Base-by-base conservation (phyloP, 2,797 vertebrate species). In the Caiman crocodilus region DNA sequence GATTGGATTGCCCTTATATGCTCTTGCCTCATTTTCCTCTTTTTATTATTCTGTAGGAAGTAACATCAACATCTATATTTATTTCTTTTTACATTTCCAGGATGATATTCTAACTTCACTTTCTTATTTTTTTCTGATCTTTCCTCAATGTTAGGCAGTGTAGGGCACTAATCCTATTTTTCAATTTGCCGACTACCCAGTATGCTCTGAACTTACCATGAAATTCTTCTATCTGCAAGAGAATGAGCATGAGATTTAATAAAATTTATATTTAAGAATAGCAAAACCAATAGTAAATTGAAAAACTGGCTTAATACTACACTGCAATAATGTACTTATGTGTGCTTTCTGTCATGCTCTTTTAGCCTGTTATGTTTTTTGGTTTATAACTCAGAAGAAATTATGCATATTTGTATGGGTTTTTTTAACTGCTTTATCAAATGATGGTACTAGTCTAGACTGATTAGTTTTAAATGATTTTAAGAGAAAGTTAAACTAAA, bases 201-300 rank as follows among this genome's bases (percentile, higher is more conserved):
- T 28, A 83, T 4, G 21, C 80, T 93, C 76, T 64, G 77, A 95
- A 95, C 88, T 90, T 87, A 94, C 87, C 91, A 88, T 86, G 78
- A 96, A 94, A 89, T 85, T 84, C 57, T 80, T 55, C 93, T 83
- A 84, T 78, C 86, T 92, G 65, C 82, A 69, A 86, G 81, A 84
- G 84, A 76, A 69, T 0, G 71, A 91, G 79, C 1, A 2, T 0
- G 25, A 90, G 90, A 85, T 85, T 59, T 76, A 81, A 95, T 87
- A 90, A 94, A 94, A 94, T 91, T 89, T 85, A 91, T 87, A 92
- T 86, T 94, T 91, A 26, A 93, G 90, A 32, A 63, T 56, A 79
- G 82, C 14, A 94, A 88, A 90, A 50, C 75, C 82, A 95, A 63
- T 82, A 95, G 87, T 65, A 79, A 95, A 87, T 91, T 59, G 85